phyloP scores from a whole-genome alignment of 1,140 invertebrate species.

The Cardiocondyla obscurior region DNA sequence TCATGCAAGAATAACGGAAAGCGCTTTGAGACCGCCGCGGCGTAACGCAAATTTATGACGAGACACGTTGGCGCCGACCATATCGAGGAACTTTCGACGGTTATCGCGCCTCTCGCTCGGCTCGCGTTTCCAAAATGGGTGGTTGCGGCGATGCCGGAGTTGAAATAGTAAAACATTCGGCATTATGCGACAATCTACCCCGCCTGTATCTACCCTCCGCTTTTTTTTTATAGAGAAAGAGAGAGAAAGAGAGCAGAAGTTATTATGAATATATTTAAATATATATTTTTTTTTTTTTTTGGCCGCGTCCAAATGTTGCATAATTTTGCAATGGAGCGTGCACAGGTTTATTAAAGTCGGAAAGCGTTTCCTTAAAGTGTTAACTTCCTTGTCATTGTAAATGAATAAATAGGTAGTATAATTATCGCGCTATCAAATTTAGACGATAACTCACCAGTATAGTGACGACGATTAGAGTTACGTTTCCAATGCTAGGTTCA shows the following conservation, averaged over 20 bases:
- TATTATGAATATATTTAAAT: constrained; percentile 4
- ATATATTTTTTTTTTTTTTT: not conserved
- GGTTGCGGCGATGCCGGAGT: not conserved
- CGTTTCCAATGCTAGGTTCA: constrained; percentile 86
- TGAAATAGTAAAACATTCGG: not conserved
- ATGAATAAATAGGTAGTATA: not conserved
- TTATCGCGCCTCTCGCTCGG: not conserved
- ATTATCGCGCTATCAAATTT: not conserved
- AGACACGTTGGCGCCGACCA: constrained; percentile 49
- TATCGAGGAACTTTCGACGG: constrained; percentile 25
- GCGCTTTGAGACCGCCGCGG: constrained; percentile 46
- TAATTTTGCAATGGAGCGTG: not conserved
- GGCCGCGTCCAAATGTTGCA: constrained; percentile 1
- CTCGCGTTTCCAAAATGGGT: constrained; percentile 22
- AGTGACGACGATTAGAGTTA: constrained; percentile 88
- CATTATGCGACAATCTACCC: not conserved
- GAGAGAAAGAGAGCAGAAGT: not conserved
- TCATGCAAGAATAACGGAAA: constrained; percentile 68
- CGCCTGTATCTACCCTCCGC: not conserved
- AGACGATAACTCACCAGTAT: constrained; percentile 85
- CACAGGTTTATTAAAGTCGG: not conserved
- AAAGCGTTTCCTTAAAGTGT: not conserved
- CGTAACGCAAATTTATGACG: constrained; percentile 36
- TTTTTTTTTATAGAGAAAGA: no score
- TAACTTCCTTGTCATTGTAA: not conserved